A percentile compares a stretch with the other conserved stretches of the same genome.
These are phyloP conservation scores for Pomacea canaliculata DNA, from an alignment of 2,888 invertebrate genomes.

Conservation along the genomic window DNA sequence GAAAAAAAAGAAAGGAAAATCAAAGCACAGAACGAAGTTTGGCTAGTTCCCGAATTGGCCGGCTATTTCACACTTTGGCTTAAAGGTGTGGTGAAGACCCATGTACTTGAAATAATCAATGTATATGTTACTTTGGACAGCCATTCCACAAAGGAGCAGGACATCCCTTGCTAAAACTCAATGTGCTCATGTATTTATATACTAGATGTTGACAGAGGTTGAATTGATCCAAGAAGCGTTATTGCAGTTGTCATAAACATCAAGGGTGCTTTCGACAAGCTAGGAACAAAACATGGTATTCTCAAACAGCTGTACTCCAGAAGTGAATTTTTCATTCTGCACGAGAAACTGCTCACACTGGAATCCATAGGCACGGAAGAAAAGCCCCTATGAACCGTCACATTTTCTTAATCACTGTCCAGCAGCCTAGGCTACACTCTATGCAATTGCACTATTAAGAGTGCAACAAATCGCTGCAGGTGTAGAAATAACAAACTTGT, in stretches of 20 bases:
- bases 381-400: not conserved
- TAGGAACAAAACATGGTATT: no score
- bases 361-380: not conserved
- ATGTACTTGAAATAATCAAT: no score
- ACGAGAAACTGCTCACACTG: not conserved
- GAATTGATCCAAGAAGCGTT: not conserved
- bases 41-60: no score
- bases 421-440: not conserved
- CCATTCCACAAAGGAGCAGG: no score
- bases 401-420: not conserved
- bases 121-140: no score
- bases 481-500: slow-evolving; percentile 4
- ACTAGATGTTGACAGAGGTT: not conserved
- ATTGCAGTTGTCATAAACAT: not conserved
- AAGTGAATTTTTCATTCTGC: not conserved
- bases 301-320: no score
- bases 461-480: not conserved
- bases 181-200: not conserved
- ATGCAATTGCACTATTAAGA: not conserved
- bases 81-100: no score
- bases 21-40: no score
- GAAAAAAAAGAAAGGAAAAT: no score
- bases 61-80: no score
- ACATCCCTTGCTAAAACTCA: no score
- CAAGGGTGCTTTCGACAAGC: not conserved